Evolutionary conservation across 2,113 vertebrate species (phyloP).

Genomic region (Pseudorectes ferrugineus): DNA sequence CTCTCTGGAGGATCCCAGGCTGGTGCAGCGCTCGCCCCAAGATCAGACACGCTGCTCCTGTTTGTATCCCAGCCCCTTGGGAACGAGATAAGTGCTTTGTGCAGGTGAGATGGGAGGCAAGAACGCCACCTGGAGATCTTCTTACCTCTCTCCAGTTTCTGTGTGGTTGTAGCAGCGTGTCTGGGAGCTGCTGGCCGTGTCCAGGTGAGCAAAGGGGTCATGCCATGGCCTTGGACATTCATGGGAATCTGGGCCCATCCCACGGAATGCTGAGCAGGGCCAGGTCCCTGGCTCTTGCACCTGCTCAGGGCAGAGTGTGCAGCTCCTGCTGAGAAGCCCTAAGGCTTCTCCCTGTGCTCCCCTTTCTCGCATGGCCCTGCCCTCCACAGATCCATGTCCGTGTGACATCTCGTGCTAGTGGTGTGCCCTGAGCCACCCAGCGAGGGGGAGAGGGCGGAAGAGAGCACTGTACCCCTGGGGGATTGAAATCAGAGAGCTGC

Average conservation of each 20-base stretch:
- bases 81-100: background rate
- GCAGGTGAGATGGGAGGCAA: background rate
- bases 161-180: fast-evolving
- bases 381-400: background rate
- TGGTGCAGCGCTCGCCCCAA: background rate
- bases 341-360: background rate
- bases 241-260: background rate
- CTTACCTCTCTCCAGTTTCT: background rate
- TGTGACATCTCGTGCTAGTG: background rate
- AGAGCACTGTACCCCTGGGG: background rate
- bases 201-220: background rate
- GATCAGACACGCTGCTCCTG: background rate
- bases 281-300: background rate
- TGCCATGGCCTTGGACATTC: background rate
- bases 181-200: background rate
- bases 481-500: background rate
- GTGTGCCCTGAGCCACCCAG: background rate
- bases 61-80: background rate
- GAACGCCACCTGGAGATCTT: background rate
- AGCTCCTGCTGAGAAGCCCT: background rate
- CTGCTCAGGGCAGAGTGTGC: too few relatives aligned
- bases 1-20: background rate
- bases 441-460: background rate
- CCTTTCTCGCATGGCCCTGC: background rate
- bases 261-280: background rate